A percentile compares a stretch with the other conserved stretches of the same genome.
Evolutionary conservation across 1,140 invertebrate genomes (phyloP).

Genomic region (Eumeta japonica): DNA sequence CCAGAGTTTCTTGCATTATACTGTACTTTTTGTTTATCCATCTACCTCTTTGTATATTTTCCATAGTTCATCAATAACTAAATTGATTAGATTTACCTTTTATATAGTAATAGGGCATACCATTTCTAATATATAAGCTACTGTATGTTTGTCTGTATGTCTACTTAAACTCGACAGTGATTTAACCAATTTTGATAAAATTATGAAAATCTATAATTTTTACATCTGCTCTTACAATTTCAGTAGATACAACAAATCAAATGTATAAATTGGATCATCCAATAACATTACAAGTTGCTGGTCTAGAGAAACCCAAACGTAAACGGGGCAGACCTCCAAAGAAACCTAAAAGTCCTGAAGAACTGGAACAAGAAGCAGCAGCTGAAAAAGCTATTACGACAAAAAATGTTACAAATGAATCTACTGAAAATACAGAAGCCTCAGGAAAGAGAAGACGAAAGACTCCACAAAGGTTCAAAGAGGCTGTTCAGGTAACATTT

Average conservation of each 20-base stretch:
- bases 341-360: constrained; percentile 59
- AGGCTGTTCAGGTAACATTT: constrained; percentile 62
- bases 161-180: too few species aligned
- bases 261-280: constrained; percentile 33
- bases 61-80: too few species aligned
- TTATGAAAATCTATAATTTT: too few species aligned
- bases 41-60: too few species aligned
- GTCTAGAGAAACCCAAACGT: constrained; percentile 63
- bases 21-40: too few species aligned
- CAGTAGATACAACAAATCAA: constrained; percentile 29
- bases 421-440: constrained; percentile 52
- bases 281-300: constrained; percentile 57
- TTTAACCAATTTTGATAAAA: too few species aligned
- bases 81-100: too few species aligned
- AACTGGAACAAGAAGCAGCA: constrained; percentile 27
- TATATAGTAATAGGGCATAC: too few species aligned
- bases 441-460: constrained; percentile 63
- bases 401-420: constrained; percentile 27
- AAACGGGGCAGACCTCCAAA: constrained; percentile 71
- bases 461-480: constrained; percentile 66
- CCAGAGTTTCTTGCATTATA: too few species aligned
- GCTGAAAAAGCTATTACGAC: constrained; percentile 13
- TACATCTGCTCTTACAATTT: too few species aligned
- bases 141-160: too few species aligned
- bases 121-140: too few species aligned